A percentile compares a stretch with the other conserved stretches of the same genome.
Evolutionary conservation across 2,113 vertebrate genomes (phyloP).

Genomic region (Poecile atricapillus): DNA sequence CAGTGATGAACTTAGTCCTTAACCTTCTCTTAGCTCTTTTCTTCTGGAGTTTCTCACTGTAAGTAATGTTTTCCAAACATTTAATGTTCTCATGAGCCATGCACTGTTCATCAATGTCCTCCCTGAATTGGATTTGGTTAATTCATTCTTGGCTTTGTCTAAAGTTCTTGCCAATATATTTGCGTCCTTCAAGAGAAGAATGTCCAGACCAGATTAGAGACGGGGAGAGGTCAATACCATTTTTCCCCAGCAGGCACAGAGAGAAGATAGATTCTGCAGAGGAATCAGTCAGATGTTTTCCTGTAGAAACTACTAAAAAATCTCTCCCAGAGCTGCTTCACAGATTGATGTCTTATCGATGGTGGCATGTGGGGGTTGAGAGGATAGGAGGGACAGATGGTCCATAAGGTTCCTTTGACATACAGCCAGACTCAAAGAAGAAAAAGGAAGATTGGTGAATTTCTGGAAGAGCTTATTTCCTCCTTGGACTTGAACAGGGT

Average conservation of each 20-base stretch:
- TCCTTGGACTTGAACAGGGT: conserved; percentile 49
- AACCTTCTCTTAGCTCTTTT: not conserved
- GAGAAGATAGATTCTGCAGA: not conserved
- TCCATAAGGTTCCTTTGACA: conserved; percentile 55
- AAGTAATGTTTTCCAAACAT: conserved; percentile 18
- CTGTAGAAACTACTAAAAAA: conserved; percentile 18
- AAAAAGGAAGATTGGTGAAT: conserved; percentile 54
- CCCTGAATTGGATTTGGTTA: not conserved
- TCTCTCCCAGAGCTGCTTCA: conserved; percentile 27
- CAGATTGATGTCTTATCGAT: conserved; percentile 59
- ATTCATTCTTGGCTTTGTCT: conserved; percentile 27
- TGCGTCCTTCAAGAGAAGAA: not conserved
- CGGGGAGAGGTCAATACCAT: not conserved
- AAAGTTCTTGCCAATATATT: conserved; percentile 19
- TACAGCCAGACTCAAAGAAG: conserved; percentile 55
- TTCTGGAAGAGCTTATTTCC: conserved; percentile 65
- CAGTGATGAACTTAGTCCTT: not conserved
- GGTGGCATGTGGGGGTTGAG: conserved; percentile 51
- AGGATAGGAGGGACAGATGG: conserved; percentile 59
- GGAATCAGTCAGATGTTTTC: not conserved
- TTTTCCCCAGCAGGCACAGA: not conserved
- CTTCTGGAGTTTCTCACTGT: not conserved
- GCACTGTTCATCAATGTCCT: conserved; percentile 29
- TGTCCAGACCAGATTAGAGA: not conserved
- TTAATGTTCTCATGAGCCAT: not conserved